Base-by-base conservation (phyloP, 2,797 vertebrate species). In the Falco cherrug region DNA sequence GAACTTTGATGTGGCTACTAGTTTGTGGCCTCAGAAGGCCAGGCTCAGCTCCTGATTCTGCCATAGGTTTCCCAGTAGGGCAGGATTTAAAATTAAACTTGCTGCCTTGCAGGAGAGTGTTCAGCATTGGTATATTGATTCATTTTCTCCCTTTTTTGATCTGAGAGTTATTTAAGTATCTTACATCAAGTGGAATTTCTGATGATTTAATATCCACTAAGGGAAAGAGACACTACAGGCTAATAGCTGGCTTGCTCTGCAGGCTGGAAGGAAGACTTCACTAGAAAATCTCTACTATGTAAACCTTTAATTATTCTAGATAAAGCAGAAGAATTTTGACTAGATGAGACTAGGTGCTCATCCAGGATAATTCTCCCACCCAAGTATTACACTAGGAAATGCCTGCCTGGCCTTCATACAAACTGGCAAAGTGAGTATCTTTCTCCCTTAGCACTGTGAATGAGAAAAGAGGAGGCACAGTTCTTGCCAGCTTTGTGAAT, bases 121-220 rank as follows among this genome's bases (percentile, higher is more conserved):
- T 91, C 69, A 68, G 21, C 61, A 19, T 2, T 65, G 39, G 22
- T 39, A 45, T 82, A 79, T 59, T 74, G 39, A 76, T 81, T 65
- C 22, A 86, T 94, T 86, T 87, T 56, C 39, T 79, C 39, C 19
- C 13, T 69, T 81, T 84, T 86, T 59, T 86, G 13, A 74, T 61
- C 59, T 87, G 41, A 84, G 69, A 73, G 14, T 78, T 90, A 50
- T 85, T 90, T 71, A 90, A 86, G 43, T 88, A 61, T 84, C 88
- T 95, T 80, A 76, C 79, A 79, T 81, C 69, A 89, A 89, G 74
- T 92, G 35, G 50, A 94, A 78, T 82, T 95, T 90, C 76, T 90
- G 76, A 82, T 76, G 39, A 75, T 92, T 94, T 84, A 81, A 81
- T 95, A 93, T 84, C 78, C 77, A 51, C 93, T 61, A 84, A 90